Evolutionary conservation across 1,140 invertebrate genomes (phyloP).

Genomic region (Stenopsyche tienmushanensis): DNA sequence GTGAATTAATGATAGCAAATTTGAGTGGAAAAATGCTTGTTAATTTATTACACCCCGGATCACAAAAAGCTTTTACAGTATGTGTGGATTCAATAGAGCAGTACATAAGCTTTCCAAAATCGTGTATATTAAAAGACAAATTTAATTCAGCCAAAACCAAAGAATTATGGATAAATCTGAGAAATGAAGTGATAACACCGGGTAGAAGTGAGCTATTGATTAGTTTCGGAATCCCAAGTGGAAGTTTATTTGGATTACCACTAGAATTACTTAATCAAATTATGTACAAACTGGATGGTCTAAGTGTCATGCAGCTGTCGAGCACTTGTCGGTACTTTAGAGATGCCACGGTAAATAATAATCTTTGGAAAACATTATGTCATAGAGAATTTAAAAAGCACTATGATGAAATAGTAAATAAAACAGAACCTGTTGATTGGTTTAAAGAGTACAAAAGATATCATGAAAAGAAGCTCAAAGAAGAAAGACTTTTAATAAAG

Average conservation of each 20-base stretch:
- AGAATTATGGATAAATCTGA: background rate
- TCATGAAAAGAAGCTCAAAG: background rate
- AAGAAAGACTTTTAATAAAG: too few species aligned
- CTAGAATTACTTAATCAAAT: slow-evolving; percentile 21
- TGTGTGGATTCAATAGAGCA: too few species aligned
- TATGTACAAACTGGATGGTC: background rate
- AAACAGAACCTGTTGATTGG: background rate
- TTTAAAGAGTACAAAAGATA: slow-evolving; percentile 7
- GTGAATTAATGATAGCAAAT: background rate
- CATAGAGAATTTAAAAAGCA: background rate
- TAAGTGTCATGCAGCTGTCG: background rate
- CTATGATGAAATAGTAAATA: background rate
- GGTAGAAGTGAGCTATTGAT: slow-evolving; percentile 12
- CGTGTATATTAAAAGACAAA: too few species aligned
- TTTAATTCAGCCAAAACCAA: background rate
- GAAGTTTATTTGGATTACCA: slow-evolving; percentile 31
- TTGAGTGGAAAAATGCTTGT: background rate
- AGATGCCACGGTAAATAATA: background rate
- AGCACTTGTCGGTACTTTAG: background rate
- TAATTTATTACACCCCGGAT: background rate
- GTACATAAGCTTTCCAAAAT: too few species aligned
- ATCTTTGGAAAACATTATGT: background rate
- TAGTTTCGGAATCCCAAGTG: slow-evolving; percentile 12
- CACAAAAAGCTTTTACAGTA: background rate
- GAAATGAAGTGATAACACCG: slow-evolving; percentile 13